These are phyloP conservation scores for Plagodis pulveraria DNA, from an alignment of 2,888 invertebrate genomes.

Conservation along the genomic window DNA sequence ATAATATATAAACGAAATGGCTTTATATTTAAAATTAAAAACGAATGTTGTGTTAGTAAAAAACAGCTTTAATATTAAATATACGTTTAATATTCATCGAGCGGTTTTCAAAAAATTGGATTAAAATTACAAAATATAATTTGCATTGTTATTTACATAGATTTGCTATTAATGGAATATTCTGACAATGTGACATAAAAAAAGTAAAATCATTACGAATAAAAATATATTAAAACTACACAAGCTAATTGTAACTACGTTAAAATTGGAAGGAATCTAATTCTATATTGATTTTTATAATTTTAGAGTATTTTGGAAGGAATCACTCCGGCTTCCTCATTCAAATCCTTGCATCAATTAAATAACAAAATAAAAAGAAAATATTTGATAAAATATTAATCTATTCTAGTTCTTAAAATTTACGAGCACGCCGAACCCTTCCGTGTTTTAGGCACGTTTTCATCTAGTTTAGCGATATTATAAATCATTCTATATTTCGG, in stretches of 20 bases:
- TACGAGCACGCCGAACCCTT: no score
- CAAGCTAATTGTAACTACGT: background rate
- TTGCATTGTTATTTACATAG: constrained; percentile 4
- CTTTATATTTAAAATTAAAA: no score
- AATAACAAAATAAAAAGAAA: background rate
- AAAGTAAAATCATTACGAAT: background rate
- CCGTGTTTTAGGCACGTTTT: no score
- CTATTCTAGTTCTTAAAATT: no score
- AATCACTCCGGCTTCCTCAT: background rate
- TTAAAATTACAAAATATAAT: constrained; percentile 9
- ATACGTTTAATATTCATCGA: background rate
- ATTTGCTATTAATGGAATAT: constrained; percentile 2
- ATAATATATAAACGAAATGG: no score
- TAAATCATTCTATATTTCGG: no score
- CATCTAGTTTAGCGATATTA: no score
- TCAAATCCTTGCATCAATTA: background rate
- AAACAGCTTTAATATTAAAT: constrained; percentile 1
- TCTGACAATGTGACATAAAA: background rate
- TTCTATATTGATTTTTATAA: background rate
- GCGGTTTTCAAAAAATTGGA: background rate
- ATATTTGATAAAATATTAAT: no score
- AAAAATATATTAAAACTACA: background rate
- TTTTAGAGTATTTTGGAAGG: background rate
- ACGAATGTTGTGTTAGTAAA: background rate
- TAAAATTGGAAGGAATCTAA: constrained; percentile 3